These are phyloP conservation scores for Plutomurus gul DNA, from an alignment of 1,140 invertebrate species.

Conservation along the genomic window DNA sequence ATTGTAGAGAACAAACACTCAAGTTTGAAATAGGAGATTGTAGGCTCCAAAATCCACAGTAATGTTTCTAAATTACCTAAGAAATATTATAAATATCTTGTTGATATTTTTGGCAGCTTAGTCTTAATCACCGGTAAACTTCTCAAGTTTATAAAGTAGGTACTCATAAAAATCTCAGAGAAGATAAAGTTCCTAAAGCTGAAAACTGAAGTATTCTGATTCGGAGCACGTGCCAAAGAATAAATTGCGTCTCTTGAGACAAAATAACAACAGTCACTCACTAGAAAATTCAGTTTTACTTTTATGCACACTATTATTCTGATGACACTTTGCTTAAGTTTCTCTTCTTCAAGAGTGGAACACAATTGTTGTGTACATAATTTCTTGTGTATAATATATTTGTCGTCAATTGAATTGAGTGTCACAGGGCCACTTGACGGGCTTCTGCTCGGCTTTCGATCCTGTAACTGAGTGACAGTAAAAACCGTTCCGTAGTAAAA, in stretches of 20 bases:
- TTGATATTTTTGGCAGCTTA: constrained; percentile 11
- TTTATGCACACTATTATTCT: not conserved
- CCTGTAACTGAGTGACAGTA: no score
- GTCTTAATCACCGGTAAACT: not conserved
- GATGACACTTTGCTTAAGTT: not conserved
- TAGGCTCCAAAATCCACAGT: not conserved
- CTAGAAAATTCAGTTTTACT: not conserved
- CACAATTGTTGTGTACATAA: not conserved
- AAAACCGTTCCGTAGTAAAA: no score
- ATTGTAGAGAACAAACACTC: not conserved
- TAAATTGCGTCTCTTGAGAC: not conserved
- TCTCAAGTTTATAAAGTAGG: not conserved
- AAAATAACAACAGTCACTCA: not conserved
- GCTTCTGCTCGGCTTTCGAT: no score
- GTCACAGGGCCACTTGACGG: no score
- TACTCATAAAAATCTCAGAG: not conserved
- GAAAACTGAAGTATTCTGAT: no score
- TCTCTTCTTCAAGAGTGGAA: not conserved
- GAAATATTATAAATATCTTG: not conserved
- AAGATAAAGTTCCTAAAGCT: no score
- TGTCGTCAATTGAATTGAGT: not conserved
- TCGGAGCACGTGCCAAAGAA: not conserved
- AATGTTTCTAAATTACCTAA: no score
- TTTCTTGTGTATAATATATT: not conserved
- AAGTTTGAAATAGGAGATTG: not conserved